Conservation (phyloP, 2,797 vertebrate species). For the Oryzias dopingdopingensis region DNA sequence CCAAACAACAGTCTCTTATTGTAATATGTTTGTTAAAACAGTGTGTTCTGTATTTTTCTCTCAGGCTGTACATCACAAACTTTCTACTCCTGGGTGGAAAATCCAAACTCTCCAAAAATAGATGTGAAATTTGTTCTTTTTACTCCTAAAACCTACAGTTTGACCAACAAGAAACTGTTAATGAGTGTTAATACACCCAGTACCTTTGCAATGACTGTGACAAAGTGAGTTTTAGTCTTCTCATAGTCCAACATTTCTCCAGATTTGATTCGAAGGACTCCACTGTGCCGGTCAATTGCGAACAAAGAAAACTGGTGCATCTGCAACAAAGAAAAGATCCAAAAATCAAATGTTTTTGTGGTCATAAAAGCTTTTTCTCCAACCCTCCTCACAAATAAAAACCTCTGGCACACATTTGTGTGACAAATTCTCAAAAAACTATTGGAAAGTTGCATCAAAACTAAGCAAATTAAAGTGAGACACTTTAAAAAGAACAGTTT, state of each 20-base stretch:
- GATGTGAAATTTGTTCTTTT: no score
- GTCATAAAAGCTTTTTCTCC: no score
- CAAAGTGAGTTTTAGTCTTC: conserved; percentile 86
- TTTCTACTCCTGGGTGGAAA: no score
- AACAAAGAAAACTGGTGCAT: conserved; percentile 76
- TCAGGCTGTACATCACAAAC: no score
- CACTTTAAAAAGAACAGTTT: no score
- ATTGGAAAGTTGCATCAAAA: conserved; percentile 46
- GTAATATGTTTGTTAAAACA: background rate
- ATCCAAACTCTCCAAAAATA: no score
- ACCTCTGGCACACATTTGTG: background rate
- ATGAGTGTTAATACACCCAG: background rate
- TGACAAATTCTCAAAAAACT: conserved; percentile 32
- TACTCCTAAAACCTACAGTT: no score
- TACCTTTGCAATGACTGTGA: conserved; percentile 90
- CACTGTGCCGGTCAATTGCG: conserved; percentile 87
- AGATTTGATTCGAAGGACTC: conserved; percentile 86
- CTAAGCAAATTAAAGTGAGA: background rate
- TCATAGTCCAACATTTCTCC: conserved; percentile 88
- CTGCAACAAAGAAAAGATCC: conserved; percentile 48
- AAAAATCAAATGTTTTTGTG: conserved; percentile 18
- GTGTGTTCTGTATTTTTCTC: no score
- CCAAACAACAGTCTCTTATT: background rate
- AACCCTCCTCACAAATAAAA: no score
- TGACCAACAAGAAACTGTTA: background rate